Evolutionary conservation across 2,888 invertebrate genomes (phyloP), one percentile per base, ranked within the genome.

Genomic region (Chrysodeixis includens): DNA sequence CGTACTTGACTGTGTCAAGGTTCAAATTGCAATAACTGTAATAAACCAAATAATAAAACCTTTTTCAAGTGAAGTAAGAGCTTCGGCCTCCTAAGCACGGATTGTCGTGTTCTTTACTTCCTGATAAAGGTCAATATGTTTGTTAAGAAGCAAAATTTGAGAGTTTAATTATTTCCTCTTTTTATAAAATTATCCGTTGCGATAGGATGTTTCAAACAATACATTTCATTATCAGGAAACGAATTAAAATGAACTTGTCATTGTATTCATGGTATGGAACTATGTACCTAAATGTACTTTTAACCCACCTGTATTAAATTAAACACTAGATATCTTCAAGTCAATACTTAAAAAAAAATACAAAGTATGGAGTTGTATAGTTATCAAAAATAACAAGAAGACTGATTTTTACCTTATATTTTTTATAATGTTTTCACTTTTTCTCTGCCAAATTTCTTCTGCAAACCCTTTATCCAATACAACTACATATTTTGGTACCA

Each of bases 101-200:
- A 3, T 49, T 49, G 46, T 20, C 18, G 10, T 20, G 46, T 49
- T 10, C 46, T 1, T 10, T 10, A 49, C 46, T 49, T 49, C 18
- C 46, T 49, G 20, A 49, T 18, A 20, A 20, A 49, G 18, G 18
- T 18, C 10, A 20, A 20, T 49, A 18, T 46, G 16, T 16, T 18
- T 46, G 71, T 71, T 35, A 66, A 49, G 46, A 62, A 30, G 46
- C 53, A 49, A 20, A 62, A 59, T 65, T 68, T 69, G 22, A 35
- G 55, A 57, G 74, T 62, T 63, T 68, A 78, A 69, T 78, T 52
- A 78, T 69, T 75, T 78, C 74, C 78, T 65, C 75, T 49, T 8
- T 44, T 22, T 56, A 18, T 74, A 46, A 66, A 54, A 62, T 44
- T 66, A 35, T 56, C 20, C 14, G 20, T 61, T 55, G 9, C 40